Base-by-base conservation (phyloP, 2,113 vertebrate genomes). In the Syrrhaptes paradoxus region DNA sequence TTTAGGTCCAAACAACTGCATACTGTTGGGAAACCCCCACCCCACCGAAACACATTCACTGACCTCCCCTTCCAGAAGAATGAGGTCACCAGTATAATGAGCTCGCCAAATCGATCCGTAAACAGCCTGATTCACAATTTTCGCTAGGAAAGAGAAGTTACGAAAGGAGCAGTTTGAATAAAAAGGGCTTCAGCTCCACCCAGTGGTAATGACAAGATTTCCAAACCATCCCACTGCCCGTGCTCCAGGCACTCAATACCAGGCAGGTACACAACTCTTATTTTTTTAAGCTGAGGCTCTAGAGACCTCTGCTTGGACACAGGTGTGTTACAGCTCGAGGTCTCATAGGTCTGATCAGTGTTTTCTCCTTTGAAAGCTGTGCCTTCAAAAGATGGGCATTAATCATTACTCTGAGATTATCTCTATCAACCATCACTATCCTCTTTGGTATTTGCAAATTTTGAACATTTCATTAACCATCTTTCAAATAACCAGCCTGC, bases 171-270 rank as follows among this genome's bases (percentile, higher is more conserved):
- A 3, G 48, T 9, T n/a, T 17, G 7, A 20, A 67, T 82, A 19
- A 2, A 41, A 92, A 89, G 85, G 83, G 61, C 54, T 95, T 46
- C 92, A 89, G 95, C 96, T 90, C 96, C 96, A 87, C 89, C 96
- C 70, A 81, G 96, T 52, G 96, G 96, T 5, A 24, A 9, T 0
- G 31, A 78, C 28, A 17, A 52, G 84, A 25, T 52, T 52, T 41
- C 55, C 90, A 55, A 48, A 9, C 7, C 55, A 1, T 41, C 21
- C 25, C 38, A 24, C 16, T n/a, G 58, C 55, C 61, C 15, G 0
- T 8, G 32, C 76, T 10, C 75, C 1, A 43, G 52, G 43, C 18
- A 21, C 54, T 46, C 2, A 0, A 8, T 6, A 6, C 41, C 36
- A 1, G 7, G 11, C 66, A 58, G 32, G 28, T 2, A 34, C 55